phyloP scores from a whole-genome alignment of 2,113 vertebrate species.

The Scomber japonicus region DNA sequence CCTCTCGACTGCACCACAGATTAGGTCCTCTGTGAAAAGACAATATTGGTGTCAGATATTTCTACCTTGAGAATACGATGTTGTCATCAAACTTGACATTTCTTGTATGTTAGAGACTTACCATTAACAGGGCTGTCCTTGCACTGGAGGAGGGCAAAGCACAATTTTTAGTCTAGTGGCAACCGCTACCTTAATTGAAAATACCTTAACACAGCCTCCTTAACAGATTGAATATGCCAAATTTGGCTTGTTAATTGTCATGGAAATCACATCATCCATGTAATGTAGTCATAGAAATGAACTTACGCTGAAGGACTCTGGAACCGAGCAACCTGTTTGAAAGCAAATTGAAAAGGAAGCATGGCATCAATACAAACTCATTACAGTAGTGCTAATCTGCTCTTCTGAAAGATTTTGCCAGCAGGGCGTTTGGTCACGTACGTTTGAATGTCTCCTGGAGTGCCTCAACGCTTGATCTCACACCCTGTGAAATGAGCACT shows the following conservation, averaged over 20 bases:
- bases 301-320: slow-evolving; percentile 40
- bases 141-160: slow-evolving; percentile 56
- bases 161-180: slow-evolving; percentile 4
- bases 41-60: neutral
- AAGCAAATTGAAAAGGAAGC: neutral
- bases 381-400: too few relatives aligned
- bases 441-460: too few relatives aligned
- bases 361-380: too few relatives aligned
- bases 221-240: neutral
- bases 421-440: too few relatives aligned
- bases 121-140: slow-evolving; percentile 51
- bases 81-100: neutral
- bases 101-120: slow-evolving; percentile 36
- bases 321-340: slow-evolving; percentile 39
- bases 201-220: too few relatives aligned
- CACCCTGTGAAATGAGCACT: neutral
- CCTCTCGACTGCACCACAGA: slow-evolving; percentile 48
- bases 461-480: too few relatives aligned
- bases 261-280: neutral
- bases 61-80: neutral
- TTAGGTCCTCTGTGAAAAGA: slow-evolving; percentile 45
- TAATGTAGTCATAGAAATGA: neutral
- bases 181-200: neutral
- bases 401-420: too few relatives aligned
- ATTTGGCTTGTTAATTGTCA: neutral